Base-by-base conservation (phyloP, 37 sponge, comb jelly and placozoan genomes). In the Oopsacas minuta region DNA sequence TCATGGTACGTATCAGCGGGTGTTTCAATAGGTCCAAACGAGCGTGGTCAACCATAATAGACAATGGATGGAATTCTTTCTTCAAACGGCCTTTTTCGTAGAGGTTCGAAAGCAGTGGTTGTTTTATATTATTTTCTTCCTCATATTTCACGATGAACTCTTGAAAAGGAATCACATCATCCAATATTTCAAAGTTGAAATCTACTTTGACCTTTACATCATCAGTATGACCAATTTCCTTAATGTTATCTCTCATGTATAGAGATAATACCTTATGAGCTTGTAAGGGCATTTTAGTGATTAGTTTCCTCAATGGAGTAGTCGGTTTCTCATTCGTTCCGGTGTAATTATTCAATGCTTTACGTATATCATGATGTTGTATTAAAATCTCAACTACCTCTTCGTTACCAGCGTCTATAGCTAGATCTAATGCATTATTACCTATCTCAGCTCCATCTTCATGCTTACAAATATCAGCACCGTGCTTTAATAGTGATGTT, bases 401-500 rank as follows among this genome's bases (percentile, higher is more conserved):
- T 61, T 61, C 75, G 28, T 61, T 61, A 61, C 75, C 75, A 5
- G 75, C 75, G 30, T 12, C 75, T 3, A 61, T 61, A 25, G 75
- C 75, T 25, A 61, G 28, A 61, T 61, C 75, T 3, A 61, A 12
- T 61, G 75, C 20, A 61, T 61, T 61, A n/a, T 61, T 61, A 32
- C 75, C 75, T 32, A 61, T 61, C 22, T 61, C 75, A 61, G 28
- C 75, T 61, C 75, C 75, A 61, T 61, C 75, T 12, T 61, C 75
- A 61, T 61, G 75, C 30, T 61, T 61, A 61, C 75, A 61, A 61
- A 61, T 61, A 61, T 61, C 75, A 61, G 75, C 75, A 10, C 75
- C 75, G 30, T 61, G 7, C 28, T n/a, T 10, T 34, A 61, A 61
- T 12, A 61, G 28, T 12, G 28, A 34, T 61, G 22, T 61, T 3